These are phyloP conservation scores for Drosophila lacicola DNA, from an alignment of 2,888 invertebrate species.

Conservation along the genomic window DNA sequence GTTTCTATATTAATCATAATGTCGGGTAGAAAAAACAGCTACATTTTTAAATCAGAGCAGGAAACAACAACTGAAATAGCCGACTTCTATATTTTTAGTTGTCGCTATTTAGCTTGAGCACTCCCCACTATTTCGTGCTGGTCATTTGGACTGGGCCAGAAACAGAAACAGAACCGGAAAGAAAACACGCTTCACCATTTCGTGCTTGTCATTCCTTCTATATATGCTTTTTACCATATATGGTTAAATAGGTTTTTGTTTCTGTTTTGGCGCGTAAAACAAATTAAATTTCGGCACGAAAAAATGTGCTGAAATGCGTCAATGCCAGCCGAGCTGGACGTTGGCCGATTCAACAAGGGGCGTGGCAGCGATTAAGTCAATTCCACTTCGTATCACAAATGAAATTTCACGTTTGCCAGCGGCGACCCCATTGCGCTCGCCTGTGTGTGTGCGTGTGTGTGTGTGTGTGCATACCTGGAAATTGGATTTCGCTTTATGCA, in stretches of 20 bases:
- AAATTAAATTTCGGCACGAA: slow-evolving; percentile 74
- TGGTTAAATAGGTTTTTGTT: slow-evolving; percentile 11
- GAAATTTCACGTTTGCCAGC: slow-evolving; percentile 29
- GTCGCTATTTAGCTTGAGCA: background rate
- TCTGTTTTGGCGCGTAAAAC: slow-evolving; percentile 46
- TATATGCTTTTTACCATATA: slow-evolving; percentile 32
- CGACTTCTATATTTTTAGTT: no score
- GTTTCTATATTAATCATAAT: no score
- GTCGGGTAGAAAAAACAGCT: no score
- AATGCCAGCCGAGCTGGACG: slow-evolving; percentile 18
- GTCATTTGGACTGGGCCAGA: background rate
- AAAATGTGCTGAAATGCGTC: slow-evolving; percentile 47
- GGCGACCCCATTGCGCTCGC: slow-evolving; percentile 1
- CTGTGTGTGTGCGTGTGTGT: slow-evolving; percentile 9
- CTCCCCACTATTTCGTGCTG: background rate
- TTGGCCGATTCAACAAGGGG: slow-evolving; percentile 12
- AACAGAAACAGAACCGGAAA: background rate
- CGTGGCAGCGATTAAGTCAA: slow-evolving; percentile 55
- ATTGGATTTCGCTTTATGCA: slow-evolving; percentile 79
- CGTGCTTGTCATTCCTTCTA: slow-evolving; percentile 18
- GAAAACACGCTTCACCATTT: slow-evolving; percentile 14
- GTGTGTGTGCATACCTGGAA: slow-evolving; percentile 45
- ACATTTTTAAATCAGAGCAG: no score
- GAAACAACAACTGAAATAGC: no score
- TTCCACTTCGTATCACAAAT: slow-evolving; percentile 35